A percentile compares a stretch with the other conserved stretches of the same genome.
These are phyloP conservation scores for Metalampra italica DNA, from an alignment of 2,888 invertebrate species.

Conservation along the genomic window DNA sequence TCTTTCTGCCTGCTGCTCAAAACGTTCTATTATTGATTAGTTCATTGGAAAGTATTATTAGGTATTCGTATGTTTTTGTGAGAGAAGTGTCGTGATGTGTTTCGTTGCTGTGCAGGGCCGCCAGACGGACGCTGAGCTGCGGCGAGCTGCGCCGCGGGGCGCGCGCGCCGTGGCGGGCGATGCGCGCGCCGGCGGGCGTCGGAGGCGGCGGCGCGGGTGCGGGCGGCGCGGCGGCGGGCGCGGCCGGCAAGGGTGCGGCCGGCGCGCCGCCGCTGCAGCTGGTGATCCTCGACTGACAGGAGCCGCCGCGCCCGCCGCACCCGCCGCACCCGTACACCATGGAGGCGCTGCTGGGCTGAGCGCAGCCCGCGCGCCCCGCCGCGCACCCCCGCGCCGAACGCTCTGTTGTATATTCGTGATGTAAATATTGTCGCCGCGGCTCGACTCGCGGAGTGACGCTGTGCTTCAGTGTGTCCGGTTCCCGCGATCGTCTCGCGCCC, in stretches of 20 bases:
- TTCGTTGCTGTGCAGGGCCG: conserved; percentile 81
- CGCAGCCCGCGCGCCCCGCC: conserved; percentile 38
- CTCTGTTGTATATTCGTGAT: conserved; percentile 50
- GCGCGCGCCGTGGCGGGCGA: conserved; percentile 77
- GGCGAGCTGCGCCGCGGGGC: conserved; percentile 85
- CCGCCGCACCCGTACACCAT: conserved; percentile 81
- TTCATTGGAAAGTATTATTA: too few species aligned
- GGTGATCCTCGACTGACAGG: conserved; percentile 86
- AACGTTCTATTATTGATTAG: too few species aligned
- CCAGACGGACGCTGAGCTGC: conserved; percentile 88
- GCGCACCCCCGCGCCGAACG: conserved; percentile 40
- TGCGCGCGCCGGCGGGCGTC: conserved; percentile 81
- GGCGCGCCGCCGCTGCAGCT: conserved; percentile 79
- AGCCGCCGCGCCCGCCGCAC: conserved; percentile 58
- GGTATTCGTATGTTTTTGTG: too few species aligned
- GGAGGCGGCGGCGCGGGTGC: conserved; percentile 62
- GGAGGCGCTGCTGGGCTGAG: conserved; percentile 81
- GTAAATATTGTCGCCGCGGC: conserved; percentile 42
- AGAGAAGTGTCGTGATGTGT: too few species aligned
- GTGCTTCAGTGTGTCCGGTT: conserved; percentile 14
- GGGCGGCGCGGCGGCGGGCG: conserved; percentile 42
- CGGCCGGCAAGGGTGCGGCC: conserved; percentile 17
- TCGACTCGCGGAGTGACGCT: conserved; percentile 7
- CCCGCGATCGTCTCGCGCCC: conserved; percentile 8
- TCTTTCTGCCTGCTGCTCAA: too few species aligned